Evolutionary conservation across 2,113 vertebrate genomes (phyloP), one percentile per base, ranked within the genome.

Genomic region (Oryzias melastigma): DNA sequence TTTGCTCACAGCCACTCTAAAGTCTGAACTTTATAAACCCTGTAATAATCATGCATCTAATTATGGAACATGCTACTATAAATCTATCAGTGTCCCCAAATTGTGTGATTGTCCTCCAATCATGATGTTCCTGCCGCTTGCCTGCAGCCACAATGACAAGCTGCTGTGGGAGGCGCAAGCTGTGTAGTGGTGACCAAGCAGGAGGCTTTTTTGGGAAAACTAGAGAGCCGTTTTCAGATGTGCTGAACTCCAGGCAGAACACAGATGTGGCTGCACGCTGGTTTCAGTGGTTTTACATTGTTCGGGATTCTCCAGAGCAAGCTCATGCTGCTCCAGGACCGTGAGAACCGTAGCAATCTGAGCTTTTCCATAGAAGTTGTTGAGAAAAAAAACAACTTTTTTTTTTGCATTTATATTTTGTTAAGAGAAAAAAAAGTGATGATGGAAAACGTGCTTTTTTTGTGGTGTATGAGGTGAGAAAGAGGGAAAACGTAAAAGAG

Each of bases 251-350:
- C 56, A 35, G 66, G 75, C 77, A 65, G 63, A 76, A 58, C 71
- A 85, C 83, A 89, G 87, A 90, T 93, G 91, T 90, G 89, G 88
- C 69, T 16, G n/a, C 52, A 69, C 78, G 85, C 75, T 1, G 78
- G 81, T 91, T 91, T 88, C 81, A 72, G 87, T 10, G 89, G 87
- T 86, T 91, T 88, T 74, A 86, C 77, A 84, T 88, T 86, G 81
- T 91, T 91, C 87, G 55, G 67, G 76, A 70, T 84, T 85, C 78
- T 71, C 51, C 76, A 84, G 85, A 87, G 85, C 71, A 78, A 82
- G 80, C 67, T 63, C 68, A 85, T 74, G 80, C 86, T 89, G 89
- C 84, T 89, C 85, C 62, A 71, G 64, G 71, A 68, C 78, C 79
- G 88, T 91, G 90, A 91, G 90, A 92, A 92, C 85, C 10, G 24